A percentile compares a stretch with the other conserved stretches of the same genome.
Evolutionary conservation across 2,797 vertebrate species (phyloP).

Genomic region (Nyctibius grandis): DNA sequence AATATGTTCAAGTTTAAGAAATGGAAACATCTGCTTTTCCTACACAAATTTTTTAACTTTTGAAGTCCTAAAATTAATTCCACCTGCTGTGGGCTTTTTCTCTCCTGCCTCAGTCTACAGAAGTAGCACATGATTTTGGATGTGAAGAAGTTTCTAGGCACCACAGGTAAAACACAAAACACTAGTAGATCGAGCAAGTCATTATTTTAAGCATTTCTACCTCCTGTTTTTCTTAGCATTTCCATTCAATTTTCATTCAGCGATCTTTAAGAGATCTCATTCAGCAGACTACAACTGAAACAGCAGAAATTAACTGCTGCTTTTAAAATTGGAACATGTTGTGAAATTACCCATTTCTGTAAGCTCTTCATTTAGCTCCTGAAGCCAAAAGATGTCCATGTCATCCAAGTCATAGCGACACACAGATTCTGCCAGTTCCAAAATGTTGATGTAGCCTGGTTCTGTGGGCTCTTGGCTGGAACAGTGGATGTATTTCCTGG

Average conservation of each 20-base stretch:
- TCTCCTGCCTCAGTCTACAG: neutral
- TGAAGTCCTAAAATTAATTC: neutral
- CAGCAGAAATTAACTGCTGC: neutral
- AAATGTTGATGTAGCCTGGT: slow-evolving; percentile 89
- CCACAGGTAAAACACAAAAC: neutral
- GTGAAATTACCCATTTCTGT: slow-evolving; percentile 84
- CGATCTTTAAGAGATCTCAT: neutral
- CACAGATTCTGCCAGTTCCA: slow-evolving; percentile 89
- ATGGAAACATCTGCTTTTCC: neutral
- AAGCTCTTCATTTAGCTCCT: slow-evolving; percentile 86
- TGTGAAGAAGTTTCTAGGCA: neutral
- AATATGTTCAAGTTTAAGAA: neutral
- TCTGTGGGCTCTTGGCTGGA: slow-evolving; percentile 83
- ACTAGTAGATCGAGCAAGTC: neutral
- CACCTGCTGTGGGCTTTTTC: neutral
- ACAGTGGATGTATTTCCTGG: slow-evolving; percentile 90
- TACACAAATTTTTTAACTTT: neutral
- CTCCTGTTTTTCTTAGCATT: neutral
- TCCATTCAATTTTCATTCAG: neutral
- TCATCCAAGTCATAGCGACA: slow-evolving; percentile 97
- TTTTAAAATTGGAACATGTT: neutral
- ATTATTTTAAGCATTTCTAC: neutral
- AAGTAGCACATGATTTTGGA: neutral
- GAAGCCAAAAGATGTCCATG: slow-evolving; percentile 94
- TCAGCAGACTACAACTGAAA: neutral